A percentile compares a stretch with the other conserved stretches of the same genome.
These are phyloP conservation scores for Dolichopus griseipennis DNA, from an alignment of 2,888 invertebrate species.

Conservation along the genomic window DNA sequence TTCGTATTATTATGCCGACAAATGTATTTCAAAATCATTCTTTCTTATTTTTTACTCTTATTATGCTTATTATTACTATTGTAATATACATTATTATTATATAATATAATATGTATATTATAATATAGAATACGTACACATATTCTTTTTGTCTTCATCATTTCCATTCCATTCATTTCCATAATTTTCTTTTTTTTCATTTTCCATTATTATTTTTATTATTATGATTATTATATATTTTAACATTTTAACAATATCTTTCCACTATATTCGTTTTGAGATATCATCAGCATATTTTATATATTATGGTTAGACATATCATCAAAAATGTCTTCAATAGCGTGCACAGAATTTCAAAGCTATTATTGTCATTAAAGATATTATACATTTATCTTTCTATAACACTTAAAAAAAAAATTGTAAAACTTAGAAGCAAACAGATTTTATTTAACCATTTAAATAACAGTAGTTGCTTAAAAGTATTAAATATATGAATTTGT, in stretches of 20 bases:
- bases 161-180: not conserved
- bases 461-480: too few species aligned
- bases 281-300: slow-evolving; percentile 6
- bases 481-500: too few species aligned
- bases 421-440: too few species aligned
- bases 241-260: slow-evolving; percentile 1
- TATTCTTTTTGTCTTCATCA: too few species aligned
- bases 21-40: not conserved
- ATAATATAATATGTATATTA: not conserved
- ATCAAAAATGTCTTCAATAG: slow-evolving; percentile 4
- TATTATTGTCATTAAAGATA: slow-evolving; percentile 1
- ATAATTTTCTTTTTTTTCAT: not conserved
- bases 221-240: not conserved
- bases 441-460: too few species aligned
- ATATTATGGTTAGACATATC: slow-evolving; percentile 6
- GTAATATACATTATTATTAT: not conserved
- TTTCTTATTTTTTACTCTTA: not conserved
- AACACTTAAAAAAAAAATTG: not conserved
- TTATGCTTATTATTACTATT: not conserved
- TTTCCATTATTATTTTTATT: not conserved
- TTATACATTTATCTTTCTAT: not conserved
- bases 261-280: not conserved
- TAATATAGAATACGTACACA: too few species aligned
- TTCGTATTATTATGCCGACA: too few species aligned
- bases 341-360: slow-evolving; percentile 6